Base-by-base conservation (phyloP, 2,113 vertebrate genomes). In the Laticauda colubrina region DNA sequence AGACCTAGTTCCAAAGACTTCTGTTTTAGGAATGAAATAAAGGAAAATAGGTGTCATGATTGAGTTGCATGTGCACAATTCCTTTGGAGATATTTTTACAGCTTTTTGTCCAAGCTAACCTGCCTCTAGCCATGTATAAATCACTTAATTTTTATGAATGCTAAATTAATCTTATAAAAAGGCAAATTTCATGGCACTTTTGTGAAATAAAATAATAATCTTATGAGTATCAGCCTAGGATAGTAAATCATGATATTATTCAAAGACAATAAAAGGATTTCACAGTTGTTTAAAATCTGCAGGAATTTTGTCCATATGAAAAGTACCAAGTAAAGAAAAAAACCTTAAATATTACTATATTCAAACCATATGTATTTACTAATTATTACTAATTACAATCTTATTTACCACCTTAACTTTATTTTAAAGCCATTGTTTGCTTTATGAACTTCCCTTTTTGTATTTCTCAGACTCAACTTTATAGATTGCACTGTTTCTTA, bases 281-380 rank as follows among this genome's bases (percentile, higher is more conserved):
- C 12, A 94, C 91, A 92, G 43, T 96, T 95, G 94, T 90, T 93
- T 94, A 94, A 96, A 96, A 93, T 95, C 95, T 96, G 55, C 91
- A 95, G 92, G 94, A 88, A 96, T 92, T 95, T 96, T 94, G 95
- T 96, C 95, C 90, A 93, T 94, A 96, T 95, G 91, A 94, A 93
- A 93, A 93, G 93, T 95, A 61, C 11, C 53, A 89, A 92, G 53
- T 55, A 55, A 88, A 54, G 96, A 75, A 85, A 69, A n/a, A 53
- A 34, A 8, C n/a, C 34, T 39, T 14, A 90, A 90, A 48, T 14
- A 43, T 90, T 54, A 90, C 10, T 18, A 64, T 54, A 90, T 90
- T 87, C 89, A 64, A 89, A 61, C 55, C 29, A 54, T 56, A 93
- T 56, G 61, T 3, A 54, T 85, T 57, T 93, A 69, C 64, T 15